Conservation (phyloP, 2,797 vertebrate genomes). For the Tauraco hartlaubi region DNA sequence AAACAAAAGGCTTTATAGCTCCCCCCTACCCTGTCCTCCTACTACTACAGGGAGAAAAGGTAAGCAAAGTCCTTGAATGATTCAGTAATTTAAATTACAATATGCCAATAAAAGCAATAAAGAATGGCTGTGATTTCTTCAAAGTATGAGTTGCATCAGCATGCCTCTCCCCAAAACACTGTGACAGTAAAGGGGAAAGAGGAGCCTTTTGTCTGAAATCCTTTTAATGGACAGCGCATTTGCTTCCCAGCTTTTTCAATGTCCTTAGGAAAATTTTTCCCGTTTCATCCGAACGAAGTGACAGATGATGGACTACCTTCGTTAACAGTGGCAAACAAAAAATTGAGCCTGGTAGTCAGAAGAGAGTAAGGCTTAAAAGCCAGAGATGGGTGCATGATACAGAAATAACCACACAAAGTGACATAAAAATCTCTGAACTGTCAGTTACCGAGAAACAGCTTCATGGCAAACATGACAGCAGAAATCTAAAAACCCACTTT, state of each 20-base stretch:
- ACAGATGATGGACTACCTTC: neutral
- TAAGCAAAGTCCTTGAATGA: neutral
- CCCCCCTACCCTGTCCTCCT: neutral
- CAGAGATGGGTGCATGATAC: neutral
- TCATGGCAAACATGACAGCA: neutral
- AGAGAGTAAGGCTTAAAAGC: neutral
- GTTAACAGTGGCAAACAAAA: neutral
- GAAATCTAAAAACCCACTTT: neutral
- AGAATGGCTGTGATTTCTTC: neutral
- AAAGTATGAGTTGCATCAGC: neutral
- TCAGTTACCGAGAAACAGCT: neutral
- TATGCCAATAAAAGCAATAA: neutral
- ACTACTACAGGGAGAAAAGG: neutral
- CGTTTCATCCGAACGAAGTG: neutral
- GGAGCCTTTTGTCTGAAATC: neutral
- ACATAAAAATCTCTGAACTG: accelerated
- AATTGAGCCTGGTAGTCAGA: neutral
- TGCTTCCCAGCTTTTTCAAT: neutral
- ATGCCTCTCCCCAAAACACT: neutral
- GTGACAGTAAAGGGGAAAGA: neutral
- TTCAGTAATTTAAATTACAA: neutral
- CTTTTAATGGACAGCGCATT: neutral
- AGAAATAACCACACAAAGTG: neutral
- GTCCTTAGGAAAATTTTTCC: neutral
- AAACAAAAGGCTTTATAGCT: neutral